These are phyloP conservation scores for Candidula unifasciata DNA, from an alignment of 2,888 invertebrate genomes.

Conservation along the genomic window DNA sequence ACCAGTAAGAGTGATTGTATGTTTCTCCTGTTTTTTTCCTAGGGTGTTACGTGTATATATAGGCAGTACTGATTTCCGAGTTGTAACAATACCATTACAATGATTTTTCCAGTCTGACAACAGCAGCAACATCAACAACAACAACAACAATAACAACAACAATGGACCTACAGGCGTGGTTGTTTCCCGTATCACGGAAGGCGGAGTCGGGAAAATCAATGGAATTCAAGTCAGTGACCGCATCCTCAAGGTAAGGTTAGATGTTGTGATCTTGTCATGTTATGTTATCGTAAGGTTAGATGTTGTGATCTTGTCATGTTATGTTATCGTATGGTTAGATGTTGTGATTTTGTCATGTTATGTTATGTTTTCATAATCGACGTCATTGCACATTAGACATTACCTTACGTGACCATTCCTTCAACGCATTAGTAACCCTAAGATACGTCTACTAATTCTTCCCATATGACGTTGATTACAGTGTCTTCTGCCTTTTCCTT, in stretches of 20 bases:
- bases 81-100: not conserved
- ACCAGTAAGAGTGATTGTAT: no score
- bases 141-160: conserved; percentile 50
- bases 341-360: no score
- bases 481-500: no score
- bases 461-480: no score
- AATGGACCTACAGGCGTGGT: conserved; percentile 63
- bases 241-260: conserved; percentile 57
- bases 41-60: no score
- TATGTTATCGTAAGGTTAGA: not conserved
- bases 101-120: no score
- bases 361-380: not conserved
- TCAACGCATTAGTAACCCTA: no score
- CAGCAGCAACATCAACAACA: not conserved
- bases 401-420: no score
- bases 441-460: no score
- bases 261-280: not conserved
- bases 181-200: conserved; percentile 64
- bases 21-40: no score
- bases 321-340: not conserved
- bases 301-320: no score
- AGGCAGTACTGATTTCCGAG: not conserved
- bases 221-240: conserved; percentile 59
- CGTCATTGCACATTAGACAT: no score
- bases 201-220: conserved; percentile 60